Evolutionary conservation across 23 tunicate species (phyloP).

Genomic region (Phallusia fumigata): DNA sequence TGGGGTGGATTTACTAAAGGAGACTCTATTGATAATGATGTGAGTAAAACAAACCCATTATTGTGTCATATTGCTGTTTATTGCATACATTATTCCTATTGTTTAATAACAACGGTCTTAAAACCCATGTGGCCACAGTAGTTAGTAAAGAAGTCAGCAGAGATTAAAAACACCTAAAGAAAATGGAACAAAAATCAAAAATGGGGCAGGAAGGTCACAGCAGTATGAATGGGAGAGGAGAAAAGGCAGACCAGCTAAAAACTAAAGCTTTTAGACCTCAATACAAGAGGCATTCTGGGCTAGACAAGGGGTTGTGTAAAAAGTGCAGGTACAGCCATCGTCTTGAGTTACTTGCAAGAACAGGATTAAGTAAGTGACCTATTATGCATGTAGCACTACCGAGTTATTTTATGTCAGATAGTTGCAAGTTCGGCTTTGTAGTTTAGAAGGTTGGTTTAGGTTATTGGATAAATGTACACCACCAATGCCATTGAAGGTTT

Average conservation of each 20-base stretch:
- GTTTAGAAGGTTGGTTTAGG: too few species aligned
- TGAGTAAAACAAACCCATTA: constrained; percentile 1
- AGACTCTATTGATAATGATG: constrained; percentile 39
- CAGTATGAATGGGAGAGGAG: neutral
- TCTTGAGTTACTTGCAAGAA: neutral
- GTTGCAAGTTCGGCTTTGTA: too few species aligned
- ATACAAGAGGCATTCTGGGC: neutral
- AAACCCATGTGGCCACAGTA: neutral
- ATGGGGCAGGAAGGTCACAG: neutral
- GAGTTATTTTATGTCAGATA: too few species aligned
- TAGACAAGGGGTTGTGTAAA: neutral
- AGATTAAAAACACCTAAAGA: neutral
- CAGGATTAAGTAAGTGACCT: constrained; percentile 13
- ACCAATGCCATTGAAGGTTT: too few species aligned
- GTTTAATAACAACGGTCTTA: neutral
- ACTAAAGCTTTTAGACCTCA: neutral
- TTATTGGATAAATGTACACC: too few species aligned
- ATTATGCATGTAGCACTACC: neutral
- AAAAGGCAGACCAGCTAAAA: neutral
- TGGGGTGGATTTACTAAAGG: constrained; percentile 56
- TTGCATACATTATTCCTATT: neutral
- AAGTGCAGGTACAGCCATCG: constrained; percentile 2
- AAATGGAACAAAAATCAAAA: neutral
- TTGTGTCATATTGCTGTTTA: neutral
- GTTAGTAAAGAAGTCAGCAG: neutral